These are phyloP conservation scores for Drosophila oshimai DNA, from an alignment of 1,140 invertebrate species.

Conservation along the genomic window DNA sequence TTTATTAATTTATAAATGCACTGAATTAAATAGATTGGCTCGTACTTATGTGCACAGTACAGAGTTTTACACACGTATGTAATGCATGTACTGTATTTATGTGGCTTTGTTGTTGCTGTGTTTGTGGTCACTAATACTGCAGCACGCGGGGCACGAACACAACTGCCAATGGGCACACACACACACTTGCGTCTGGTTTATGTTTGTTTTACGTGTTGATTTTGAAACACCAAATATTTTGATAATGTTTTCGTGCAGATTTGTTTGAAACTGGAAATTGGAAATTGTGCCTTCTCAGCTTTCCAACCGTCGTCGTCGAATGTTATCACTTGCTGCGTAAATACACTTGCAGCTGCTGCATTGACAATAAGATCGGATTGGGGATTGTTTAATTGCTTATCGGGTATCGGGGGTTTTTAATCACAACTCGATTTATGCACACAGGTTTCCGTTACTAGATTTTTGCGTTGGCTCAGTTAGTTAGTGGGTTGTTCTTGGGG, in stretches of 20 bases:
- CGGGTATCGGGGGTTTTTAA: slow-evolving; percentile 8
- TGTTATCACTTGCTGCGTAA: slow-evolving; percentile 23
- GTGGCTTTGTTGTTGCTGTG: neutral
- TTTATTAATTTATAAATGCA: slow-evolving; percentile 53
- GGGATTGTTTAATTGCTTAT: slow-evolving; percentile 7
- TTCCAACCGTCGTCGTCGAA: neutral
- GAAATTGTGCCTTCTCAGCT: no score
- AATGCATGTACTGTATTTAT: slow-evolving; percentile 20
- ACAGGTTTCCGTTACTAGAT: slow-evolving; percentile 27
- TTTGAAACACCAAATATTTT: slow-evolving; percentile 50
- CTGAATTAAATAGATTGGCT: slow-evolving; percentile 41
- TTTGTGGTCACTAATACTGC: slow-evolving; percentile 33
- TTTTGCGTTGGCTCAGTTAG: neutral
- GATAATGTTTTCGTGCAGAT: slow-evolving; percentile 29
- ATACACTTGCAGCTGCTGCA: slow-evolving; percentile 11
- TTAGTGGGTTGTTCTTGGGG: slow-evolving; percentile 18
- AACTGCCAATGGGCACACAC: no score
- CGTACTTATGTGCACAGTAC: slow-evolving; percentile 23
- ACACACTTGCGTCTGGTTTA: slow-evolving; percentile 23
- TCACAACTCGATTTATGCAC: slow-evolving; percentile 42
- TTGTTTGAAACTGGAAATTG: neutral
- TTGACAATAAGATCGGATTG: slow-evolving; percentile 24
- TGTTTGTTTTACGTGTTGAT: slow-evolving; percentile 42
- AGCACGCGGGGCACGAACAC: slow-evolving; percentile 6
- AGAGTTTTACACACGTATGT: slow-evolving; percentile 36